phyloP scores from a whole-genome alignment of 1,140 invertebrate species.

The Chironomus tepperi region DNA sequence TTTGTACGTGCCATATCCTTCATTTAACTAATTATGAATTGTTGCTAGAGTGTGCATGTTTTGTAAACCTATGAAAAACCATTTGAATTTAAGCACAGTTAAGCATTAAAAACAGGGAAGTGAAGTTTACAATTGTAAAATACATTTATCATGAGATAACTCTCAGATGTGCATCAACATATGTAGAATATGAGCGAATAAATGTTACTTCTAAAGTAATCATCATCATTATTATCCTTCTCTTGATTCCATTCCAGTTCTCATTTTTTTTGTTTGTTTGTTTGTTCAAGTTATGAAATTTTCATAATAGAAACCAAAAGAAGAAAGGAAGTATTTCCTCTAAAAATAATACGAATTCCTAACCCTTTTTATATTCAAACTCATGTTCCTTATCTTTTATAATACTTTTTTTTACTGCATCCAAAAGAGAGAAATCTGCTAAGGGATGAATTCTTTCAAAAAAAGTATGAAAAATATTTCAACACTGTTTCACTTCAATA shows the following conservation, averaged over 20 bases:
- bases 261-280: neutral
- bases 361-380: neutral
- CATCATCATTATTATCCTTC: neutral
- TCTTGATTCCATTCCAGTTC: neutral
- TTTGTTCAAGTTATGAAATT: constrained; percentile 2
- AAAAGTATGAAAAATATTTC: neutral
- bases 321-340: neutral
- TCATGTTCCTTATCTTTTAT: neutral
- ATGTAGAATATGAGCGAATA: neutral
- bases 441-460: neutral
- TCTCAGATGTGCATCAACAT: constrained; percentile 6
- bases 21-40: constrained; percentile 9
- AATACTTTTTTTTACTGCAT: neutral
- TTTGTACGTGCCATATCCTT: neutral
- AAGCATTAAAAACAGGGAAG: no score
- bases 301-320: neutral
- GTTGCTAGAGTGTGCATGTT: neutral
- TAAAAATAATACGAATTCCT: neutral
- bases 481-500: neutral
- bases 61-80: neutral
- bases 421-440: neutral
- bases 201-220: no score
- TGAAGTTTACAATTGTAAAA: neutral
- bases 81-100: neutral
- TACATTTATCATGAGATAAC: constrained; percentile 3